Evolutionary conservation across 2,888 invertebrate genomes (phyloP), one percentile per base, ranked within the genome.

Genomic region (Andrena hattorfiana): DNA sequence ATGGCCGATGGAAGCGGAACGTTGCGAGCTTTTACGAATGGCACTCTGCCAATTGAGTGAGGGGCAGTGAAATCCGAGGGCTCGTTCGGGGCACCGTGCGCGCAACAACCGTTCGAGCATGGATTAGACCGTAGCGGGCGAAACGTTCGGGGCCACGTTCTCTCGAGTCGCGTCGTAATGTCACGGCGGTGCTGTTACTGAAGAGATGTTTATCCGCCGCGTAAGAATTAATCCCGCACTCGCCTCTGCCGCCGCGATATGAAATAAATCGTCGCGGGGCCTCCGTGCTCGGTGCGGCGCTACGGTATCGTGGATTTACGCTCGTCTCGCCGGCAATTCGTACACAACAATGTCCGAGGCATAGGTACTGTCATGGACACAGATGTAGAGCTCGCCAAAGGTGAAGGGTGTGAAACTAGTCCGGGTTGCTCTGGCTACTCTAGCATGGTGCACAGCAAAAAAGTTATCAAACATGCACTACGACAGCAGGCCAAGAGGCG

Each of bases 401-500:
- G 88, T 79, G 93, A 93, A 79, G 91, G 91, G 75, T 91, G 91
- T 74, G 93, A 93, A 76, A 92, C 90, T 66, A 91, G 91, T 83
- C 89, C 92, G 62, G 91, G 92, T 69, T 93, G 92, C 77, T 91
- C 92, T 42, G 91, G 92, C 64, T 93, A 93, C 85, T 92, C 93
- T 68, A 91, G 93, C 68, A 93, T 93, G 91, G 93, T 93, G 77
- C 94, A 95, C 90, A 96, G 95, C 90, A 96, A 96, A 90, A 97
- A 96, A 94, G 95, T 95, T n/a, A 95, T 96, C 84, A 97, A 97
- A 94, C 97, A 97, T 95, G 97, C 97, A 75, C 95, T 97, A 84
- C 96, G 96, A 87, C 96, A 96, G 92, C 96, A 96, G 94, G 97
- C 97, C 35, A 97, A 97, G 92, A 95, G 97, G 87, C 95, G 97